A percentile compares a stretch with the other conserved stretches of the same genome.
These are phyloP conservation scores for Alcis repandata DNA, from an alignment of 2,888 invertebrate genomes.

Conservation along the genomic window DNA sequence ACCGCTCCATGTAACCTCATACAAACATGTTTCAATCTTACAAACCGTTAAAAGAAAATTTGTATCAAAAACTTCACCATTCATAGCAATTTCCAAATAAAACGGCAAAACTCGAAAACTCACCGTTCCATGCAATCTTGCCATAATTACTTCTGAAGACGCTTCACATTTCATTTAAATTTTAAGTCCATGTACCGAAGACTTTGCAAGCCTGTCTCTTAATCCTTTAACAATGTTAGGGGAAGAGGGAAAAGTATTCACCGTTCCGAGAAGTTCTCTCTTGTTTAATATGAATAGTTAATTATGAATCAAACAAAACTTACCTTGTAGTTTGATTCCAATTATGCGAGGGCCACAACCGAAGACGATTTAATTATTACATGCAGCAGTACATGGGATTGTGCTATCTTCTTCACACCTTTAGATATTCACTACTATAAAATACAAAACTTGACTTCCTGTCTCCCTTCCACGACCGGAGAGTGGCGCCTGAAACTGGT, in stretches of 20 bases:
- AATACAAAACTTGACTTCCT: too few relatives aligned
- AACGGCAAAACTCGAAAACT: neutral
- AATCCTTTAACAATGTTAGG: slow-evolving; percentile 75
- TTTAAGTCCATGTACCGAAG: slow-evolving; percentile 65
- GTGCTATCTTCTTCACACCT: too few relatives aligned
- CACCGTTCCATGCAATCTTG: slow-evolving; percentile 22
- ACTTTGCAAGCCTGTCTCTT: slow-evolving; percentile 57
- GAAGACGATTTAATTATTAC: too few relatives aligned
- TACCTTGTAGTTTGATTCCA: too few relatives aligned
- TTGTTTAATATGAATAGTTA: slow-evolving; percentile 71
- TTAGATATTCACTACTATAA: too few relatives aligned
- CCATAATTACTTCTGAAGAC: slow-evolving; percentile 67
- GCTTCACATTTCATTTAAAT: slow-evolving; percentile 72
- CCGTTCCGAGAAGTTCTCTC: slow-evolving; percentile 61
- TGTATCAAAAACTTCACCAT: neutral
- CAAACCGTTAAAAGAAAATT: too few relatives aligned
- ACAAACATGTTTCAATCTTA: too few relatives aligned
- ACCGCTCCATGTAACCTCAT: too few relatives aligned
- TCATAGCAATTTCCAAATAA: neutral
- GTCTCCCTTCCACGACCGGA: too few relatives aligned
- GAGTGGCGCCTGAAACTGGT: too few relatives aligned
- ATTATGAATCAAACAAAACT: slow-evolving; percentile 73
- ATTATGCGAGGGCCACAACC: too few relatives aligned
- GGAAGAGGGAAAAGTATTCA: slow-evolving; percentile 67
- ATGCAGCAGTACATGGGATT: too few relatives aligned